phyloP scores from a whole-genome alignment of 2,888 invertebrate genomes.

The Drosophila picticornis region DNA sequence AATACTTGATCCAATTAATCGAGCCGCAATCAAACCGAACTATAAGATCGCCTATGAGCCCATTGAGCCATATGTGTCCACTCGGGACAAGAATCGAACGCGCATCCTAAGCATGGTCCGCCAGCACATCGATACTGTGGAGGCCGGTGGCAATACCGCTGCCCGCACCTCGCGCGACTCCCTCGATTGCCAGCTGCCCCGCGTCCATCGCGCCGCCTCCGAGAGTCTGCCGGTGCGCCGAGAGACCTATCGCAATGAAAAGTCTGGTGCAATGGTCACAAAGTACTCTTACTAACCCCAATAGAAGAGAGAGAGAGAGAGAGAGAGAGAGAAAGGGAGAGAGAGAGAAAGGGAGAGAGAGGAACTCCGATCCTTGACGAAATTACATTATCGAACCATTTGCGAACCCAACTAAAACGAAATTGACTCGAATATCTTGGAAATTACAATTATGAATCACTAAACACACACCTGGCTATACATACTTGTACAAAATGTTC shows the following conservation, averaged over 20 bases:
- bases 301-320: not conserved
- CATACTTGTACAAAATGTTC: conserved; percentile 24
- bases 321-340: not conserved
- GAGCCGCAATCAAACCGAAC: conserved; percentile 88
- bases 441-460: conserved; percentile 18
- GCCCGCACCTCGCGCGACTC: conserved; percentile 88
- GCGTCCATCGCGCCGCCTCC: conserved; percentile 86
- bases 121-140: conserved; percentile 87
- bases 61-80: conserved; percentile 89
- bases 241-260: conserved; percentile 79
- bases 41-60: conserved; percentile 87
- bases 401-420: conserved; percentile 27
- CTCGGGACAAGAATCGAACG: conserved; percentile 88
- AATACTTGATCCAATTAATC: conserved; percentile 86
- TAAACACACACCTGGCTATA: conserved; percentile 31
- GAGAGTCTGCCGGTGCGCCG: conserved; percentile 76
- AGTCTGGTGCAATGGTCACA: conserved; percentile 81
- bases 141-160: conserved; percentile 86
- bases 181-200: conserved; percentile 89
- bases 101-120: conserved; percentile 88
- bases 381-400: conserved; percentile 26
- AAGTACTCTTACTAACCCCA: conserved; percentile 74
- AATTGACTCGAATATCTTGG: conserved; percentile 26
- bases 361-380: conserved; percentile 10
- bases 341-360: not conserved